Conservation (phyloP, 2,797 vertebrate species). For the Rhyacichthys aspro region DNA sequence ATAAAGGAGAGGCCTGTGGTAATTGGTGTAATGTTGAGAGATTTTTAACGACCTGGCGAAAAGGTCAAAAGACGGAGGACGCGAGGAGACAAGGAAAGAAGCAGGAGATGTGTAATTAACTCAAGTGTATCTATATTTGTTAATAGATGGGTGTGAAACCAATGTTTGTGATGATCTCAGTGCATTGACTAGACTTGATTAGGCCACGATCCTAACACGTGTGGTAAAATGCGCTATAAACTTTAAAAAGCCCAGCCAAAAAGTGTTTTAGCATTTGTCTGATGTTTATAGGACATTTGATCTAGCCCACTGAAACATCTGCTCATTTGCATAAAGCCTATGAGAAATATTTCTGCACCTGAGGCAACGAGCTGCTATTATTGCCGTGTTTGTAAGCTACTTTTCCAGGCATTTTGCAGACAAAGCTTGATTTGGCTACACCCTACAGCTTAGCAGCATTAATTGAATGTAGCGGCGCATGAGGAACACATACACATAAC, state of each 20-base stretch:
- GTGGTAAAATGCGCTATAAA: conserved; percentile 37
- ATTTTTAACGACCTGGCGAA: conserved; percentile 54
- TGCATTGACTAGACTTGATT: conserved; percentile 49
- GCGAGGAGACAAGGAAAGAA: conserved; percentile 11
- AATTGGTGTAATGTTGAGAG: conserved; percentile 55
- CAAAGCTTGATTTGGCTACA: conserved; percentile 55
- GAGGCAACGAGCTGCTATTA: conserved; percentile 47
- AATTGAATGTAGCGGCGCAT: conserved; percentile 50
- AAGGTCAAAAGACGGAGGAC: conserved; percentile 55
- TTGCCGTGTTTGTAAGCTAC: conserved; percentile 47
- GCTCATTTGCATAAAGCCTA: conserved; percentile 66
- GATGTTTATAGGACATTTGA: conserved; percentile 59
- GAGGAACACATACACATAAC: conserved; percentile 50
- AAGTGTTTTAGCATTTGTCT: conserved; percentile 21
- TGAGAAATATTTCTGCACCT: conserved; percentile 56
- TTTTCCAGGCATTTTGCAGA: conserved; percentile 63
- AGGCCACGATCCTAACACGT: conserved; percentile 40
- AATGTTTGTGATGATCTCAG: conserved; percentile 61
- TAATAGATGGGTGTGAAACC: conserved; percentile 47
- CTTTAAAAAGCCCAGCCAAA: conserved; percentile 28
- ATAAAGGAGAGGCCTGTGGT: conserved; percentile 8
- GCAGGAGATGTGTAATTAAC: conserved; percentile 49
- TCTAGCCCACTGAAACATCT: conserved; percentile 63
- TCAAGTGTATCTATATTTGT: conserved; percentile 58
- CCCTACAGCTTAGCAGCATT: conserved; percentile 50